phyloP scores from a whole-genome alignment of 1,140 invertebrate species.

The Metaphire vulgaris region DNA sequence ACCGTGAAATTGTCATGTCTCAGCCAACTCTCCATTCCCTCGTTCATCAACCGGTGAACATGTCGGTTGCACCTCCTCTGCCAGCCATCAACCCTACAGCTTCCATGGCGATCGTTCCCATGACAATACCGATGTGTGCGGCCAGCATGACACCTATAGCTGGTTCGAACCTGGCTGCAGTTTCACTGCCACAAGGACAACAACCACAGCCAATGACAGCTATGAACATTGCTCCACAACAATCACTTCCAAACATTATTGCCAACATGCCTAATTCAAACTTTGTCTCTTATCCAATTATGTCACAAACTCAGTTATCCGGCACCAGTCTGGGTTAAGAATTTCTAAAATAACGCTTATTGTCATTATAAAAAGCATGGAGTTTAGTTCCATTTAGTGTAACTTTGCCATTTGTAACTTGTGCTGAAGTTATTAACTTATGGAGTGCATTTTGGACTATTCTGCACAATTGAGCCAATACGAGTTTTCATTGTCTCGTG shows the following conservation, averaged over 20 bases:
- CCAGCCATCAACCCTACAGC: slow-evolving; percentile 22
- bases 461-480: too few relatives aligned
- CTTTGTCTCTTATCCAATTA: slow-evolving; percentile 30
- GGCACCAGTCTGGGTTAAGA: slow-evolving; percentile 16
- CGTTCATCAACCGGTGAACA: slow-evolving; percentile 1
- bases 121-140: slow-evolving; percentile 19
- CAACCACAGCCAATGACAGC: slow-evolving; percentile 12
- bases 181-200: neutral
- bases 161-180: slow-evolving; percentile 17
- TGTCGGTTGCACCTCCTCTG: neutral
- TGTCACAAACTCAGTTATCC: slow-evolving; percentile 22
- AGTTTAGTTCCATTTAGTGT: too few relatives aligned
- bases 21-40: slow-evolving; percentile 19
- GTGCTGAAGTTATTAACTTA: too few relatives aligned
- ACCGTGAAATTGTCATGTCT: slow-evolving; percentile 21
- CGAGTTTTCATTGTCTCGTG: too few relatives aligned
- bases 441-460: too few relatives aligned
- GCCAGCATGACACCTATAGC: slow-evolving; percentile 5
- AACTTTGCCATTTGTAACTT: too few relatives aligned
- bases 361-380: too few relatives aligned
- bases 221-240: neutral
- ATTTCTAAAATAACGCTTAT: too few relatives aligned
- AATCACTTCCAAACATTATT: neutral
- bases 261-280: slow-evolving; percentile 21
- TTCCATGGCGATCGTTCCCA: slow-evolving; percentile 22